Evolutionary conservation across 1,140 invertebrate genomes (phyloP).

Genomic region (Drosophila truncata): DNA sequence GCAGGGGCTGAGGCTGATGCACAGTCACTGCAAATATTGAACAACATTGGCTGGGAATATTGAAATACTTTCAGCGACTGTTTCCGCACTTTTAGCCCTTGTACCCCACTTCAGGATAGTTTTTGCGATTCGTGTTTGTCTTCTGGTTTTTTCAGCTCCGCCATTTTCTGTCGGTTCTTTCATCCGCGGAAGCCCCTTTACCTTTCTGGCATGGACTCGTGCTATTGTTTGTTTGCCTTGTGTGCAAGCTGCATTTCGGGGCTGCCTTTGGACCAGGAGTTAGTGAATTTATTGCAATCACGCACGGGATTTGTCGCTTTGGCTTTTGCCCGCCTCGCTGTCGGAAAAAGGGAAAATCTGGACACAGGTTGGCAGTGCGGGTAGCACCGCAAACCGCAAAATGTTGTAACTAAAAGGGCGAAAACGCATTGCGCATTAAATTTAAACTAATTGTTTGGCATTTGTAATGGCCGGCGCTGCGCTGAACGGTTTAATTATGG

Average conservation of each 20-base stretch:
- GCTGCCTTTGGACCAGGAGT: conserved; percentile 29
- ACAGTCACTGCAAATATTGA: conserved; percentile 65
- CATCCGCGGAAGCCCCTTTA: conserved; percentile 1
- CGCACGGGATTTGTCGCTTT: conserved; percentile 78
- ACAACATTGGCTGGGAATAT: conserved; percentile 73
- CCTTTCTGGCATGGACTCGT: conserved; percentile 10
- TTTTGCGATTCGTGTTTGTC: conserved; percentile 55
- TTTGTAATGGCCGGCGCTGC: conserved; percentile 73
- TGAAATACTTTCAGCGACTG: conserved; percentile 60
- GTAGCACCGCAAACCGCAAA: conserved; percentile 49
- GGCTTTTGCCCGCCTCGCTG: conserved; percentile 24
- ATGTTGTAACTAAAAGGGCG: conserved; percentile 52
- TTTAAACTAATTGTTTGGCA: conserved; percentile 78
- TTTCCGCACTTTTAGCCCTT: conserved; percentile 19
- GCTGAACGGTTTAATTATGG: conserved; percentile 73
- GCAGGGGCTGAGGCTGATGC: conserved; percentile 11
- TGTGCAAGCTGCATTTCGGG: conserved; percentile 56
- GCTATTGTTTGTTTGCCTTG: conserved; percentile 57
- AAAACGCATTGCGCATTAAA: conserved; percentile 66
- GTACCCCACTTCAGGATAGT: background rate
- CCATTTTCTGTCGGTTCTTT: conserved; percentile 31
- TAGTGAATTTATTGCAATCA: conserved; percentile 76
- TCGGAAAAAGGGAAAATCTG: conserved; percentile 20
- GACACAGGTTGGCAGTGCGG: background rate
- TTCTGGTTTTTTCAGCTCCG: conserved; percentile 46